phyloP scores from a whole-genome alignment of 2,797 vertebrate species.

The Sibirionetta formosa region DNA sequence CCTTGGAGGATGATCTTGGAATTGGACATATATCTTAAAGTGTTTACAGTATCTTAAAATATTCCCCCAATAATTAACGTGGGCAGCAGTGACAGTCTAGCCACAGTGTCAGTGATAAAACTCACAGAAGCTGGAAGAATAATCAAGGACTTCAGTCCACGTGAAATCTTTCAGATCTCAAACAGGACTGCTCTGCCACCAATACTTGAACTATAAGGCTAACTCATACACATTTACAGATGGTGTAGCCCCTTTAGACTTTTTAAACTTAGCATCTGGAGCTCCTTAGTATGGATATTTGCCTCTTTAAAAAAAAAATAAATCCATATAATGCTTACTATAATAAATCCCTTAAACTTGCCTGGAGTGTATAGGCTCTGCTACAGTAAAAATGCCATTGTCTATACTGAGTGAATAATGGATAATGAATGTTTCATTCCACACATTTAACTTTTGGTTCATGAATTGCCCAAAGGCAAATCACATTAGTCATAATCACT shows the following conservation, averaged over 20 bases:
- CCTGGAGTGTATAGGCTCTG: not conserved
- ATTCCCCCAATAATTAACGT: not conserved
- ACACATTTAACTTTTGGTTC: conserved; percentile 50
- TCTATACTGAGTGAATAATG: not conserved
- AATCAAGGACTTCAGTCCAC: not conserved
- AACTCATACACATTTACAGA: not conserved
- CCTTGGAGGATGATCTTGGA: not conserved
- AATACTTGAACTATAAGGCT: not conserved
- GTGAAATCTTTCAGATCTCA: not conserved
- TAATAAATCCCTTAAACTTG: not conserved
- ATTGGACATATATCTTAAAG: not conserved
- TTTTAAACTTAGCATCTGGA: not conserved
- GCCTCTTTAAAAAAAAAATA: fast-evolving
- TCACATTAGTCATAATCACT: conserved; percentile 73
- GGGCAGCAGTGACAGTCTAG: not conserved
- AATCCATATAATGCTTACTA: not conserved
- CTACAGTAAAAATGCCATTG: not conserved
- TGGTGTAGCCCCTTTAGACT: not conserved
- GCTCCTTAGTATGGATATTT: not conserved
- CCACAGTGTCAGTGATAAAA: not conserved
- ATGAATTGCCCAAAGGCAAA: conserved; percentile 51
- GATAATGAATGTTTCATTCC: conserved; percentile 52
- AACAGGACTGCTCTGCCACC: not conserved
- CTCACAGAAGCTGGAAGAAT: not conserved
- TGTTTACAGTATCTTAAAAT: not conserved